phyloP scores from a whole-genome alignment of 1,140 invertebrate species.

The Theocolax elegans region DNA sequence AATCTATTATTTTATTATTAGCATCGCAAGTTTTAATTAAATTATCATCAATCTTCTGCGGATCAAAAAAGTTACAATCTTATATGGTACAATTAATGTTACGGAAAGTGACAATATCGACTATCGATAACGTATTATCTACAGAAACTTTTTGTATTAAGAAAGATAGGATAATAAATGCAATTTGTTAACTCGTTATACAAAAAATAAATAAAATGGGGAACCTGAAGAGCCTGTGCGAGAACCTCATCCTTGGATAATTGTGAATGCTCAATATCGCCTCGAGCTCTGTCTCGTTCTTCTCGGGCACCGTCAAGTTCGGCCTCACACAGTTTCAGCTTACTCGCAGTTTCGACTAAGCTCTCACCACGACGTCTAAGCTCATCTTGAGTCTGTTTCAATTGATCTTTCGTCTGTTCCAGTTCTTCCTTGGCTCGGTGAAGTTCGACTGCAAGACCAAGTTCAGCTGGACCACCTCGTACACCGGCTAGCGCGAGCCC shows the following conservation, averaged over 20 bases:
- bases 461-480: constrained; percentile 66
- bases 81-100: too few relatives aligned
- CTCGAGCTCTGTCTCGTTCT: constrained; percentile 82
- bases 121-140: too few relatives aligned
- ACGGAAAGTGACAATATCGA: too few relatives aligned
- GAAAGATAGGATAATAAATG: too few relatives aligned
- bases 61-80: too few relatives aligned
- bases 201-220: too few relatives aligned
- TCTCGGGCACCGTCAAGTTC: constrained; percentile 83
- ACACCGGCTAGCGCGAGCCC: constrained; percentile 74
- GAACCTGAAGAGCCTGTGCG: constrained; percentile 82
- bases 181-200: too few relatives aligned
- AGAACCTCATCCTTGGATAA: constrained; percentile 84
- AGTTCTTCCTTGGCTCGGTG: constrained; percentile 84
- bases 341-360: constrained; percentile 82
- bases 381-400: constrained; percentile 81
- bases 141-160: too few relatives aligned
- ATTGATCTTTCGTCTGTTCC: constrained; percentile 78
- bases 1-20: too few relatives aligned
- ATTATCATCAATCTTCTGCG: too few relatives aligned
- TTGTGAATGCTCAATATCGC: constrained; percentile 75
- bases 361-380: constrained; percentile 83
- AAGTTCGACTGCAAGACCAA: constrained; percentile 74
- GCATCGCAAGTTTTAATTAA: too few relatives aligned
- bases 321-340: constrained; percentile 83